Base-by-base conservation (phyloP, 1,140 invertebrate genomes). In the Leptinotarsa undecemlineata region DNA sequence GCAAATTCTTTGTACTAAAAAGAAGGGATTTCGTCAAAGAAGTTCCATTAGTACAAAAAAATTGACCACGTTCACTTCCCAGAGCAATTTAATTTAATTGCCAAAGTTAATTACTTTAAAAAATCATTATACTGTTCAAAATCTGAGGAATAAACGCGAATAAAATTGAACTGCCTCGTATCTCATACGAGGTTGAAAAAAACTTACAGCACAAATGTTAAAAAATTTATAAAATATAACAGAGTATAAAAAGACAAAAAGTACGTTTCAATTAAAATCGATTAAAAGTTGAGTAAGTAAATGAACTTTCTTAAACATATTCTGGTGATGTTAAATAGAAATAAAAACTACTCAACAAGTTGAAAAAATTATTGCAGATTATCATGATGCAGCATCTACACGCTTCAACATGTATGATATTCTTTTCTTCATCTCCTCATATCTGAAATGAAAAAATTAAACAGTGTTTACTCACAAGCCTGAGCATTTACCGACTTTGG, bases 381-480 rank as follows among this genome's bases (percentile, higher is more conserved):
- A 79, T 86, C 86, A 90, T 74, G 90, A 85, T 70, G 90, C 87
- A 76, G 92, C 90, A 86, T 92, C 92, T 15, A 93, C 82, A 81
- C 92, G 90, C 83, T 92, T 90, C 91, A 93, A 92, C 79, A 91
- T 87, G 76, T 89, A 86, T 75, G 91, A 90, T 80, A 92, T 92
- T 81, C 91, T 86, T 76, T 87, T 88, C 73, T 88, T 87, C 85
- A 92, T 87, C 82, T 92, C 91, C 72, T 88, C 87, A 77, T 90
- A 92, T 81, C 91, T 92, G 80, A 19, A 87, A 86, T 76, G 75
- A 73, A 75, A 79, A 75, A 19, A 78, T 73, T 19, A 75, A 67
- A 69, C 33, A 42, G 8, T 2, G 8, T 42, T 42, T 42, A 42
- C 33, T 42, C 33, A 42, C 33, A 42, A 42, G 8, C 8, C 33